Percentiles rank a stretch among this genome's conserved stretches.
These are phyloP conservation scores for Rhegmatorhina hoffmannsi DNA, from an alignment of 2,113 vertebrate genomes.

Conservation along the genomic window DNA sequence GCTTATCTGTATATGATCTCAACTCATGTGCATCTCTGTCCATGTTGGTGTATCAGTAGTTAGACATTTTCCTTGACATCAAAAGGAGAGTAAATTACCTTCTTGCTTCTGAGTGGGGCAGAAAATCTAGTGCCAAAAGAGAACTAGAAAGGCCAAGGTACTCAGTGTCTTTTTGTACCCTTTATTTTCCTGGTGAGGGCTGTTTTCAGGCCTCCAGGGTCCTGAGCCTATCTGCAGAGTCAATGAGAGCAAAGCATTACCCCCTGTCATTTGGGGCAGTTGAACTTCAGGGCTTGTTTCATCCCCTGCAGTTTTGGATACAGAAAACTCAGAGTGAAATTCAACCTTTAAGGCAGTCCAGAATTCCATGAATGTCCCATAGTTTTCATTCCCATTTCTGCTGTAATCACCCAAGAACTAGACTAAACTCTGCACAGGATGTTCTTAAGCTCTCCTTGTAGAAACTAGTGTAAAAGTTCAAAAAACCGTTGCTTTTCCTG, in stretches of 20 bases:
- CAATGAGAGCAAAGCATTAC: neutral
- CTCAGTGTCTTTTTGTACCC: neutral
- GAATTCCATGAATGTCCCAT: neutral
- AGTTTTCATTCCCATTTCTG: neutral
- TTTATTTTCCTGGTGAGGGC: neutral
- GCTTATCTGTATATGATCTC: neutral
- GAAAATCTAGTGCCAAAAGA: neutral
- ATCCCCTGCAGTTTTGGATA: neutral
- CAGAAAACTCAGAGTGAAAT: neutral
- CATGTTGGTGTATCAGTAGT: neutral
- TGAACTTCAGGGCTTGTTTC: neutral
- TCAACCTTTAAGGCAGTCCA: neutral
- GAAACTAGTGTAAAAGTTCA: neutral
- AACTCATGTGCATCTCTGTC: neutral
- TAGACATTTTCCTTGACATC: neutral
- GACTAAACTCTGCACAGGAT: neutral
- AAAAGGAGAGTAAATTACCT: neutral
- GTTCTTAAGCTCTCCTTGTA: neutral
- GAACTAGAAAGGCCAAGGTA: neutral
- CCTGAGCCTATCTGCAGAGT: neutral
- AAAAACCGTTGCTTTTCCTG: neutral
- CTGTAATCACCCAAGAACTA: neutral
- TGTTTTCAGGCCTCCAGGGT: neutral
- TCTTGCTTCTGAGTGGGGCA: neutral
- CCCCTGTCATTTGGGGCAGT: neutral